These are phyloP conservation scores for Eupeodes latifasciatus DNA, from an alignment of 2,888 invertebrate species.

Conservation along the genomic window DNA sequence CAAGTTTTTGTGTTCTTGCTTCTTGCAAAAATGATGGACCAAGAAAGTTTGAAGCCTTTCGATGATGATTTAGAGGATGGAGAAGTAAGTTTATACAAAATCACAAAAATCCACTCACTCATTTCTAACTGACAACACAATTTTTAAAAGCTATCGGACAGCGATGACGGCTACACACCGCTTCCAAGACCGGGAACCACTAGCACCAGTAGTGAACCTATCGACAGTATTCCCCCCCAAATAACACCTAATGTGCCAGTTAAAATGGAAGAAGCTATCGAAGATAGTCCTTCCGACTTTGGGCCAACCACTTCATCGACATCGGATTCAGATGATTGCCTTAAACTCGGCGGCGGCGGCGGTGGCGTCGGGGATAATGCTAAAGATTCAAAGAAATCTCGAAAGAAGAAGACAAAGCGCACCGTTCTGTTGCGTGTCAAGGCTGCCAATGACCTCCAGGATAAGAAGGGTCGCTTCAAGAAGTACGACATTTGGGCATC, in stretches of 20 bases:
- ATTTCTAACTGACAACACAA: conserved; percentile 39
- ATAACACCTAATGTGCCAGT: conserved; percentile 49
- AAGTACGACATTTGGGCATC: conserved; percentile 92
- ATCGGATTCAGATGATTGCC: conserved; percentile 81
- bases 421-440: conserved; percentile 81
- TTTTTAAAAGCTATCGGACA: conserved; percentile 80
- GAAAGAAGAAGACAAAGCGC: conserved; percentile 79
- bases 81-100: conserved; percentile 85
- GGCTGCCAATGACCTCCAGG: conserved; percentile 67
- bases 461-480: conserved; percentile 85
- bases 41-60: conserved; percentile 86
- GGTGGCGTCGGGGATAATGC: conserved; percentile 60
- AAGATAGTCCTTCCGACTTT: conserved; percentile 80
- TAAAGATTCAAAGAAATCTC: conserved; percentile 77
- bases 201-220: conserved; percentile 54
- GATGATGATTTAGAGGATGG: conserved; percentile 88
- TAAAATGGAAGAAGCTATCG: conserved; percentile 74
- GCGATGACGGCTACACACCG: conserved; percentile 83
- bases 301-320: conserved; percentile 79
- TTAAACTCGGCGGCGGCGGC: conserved; percentile 77
- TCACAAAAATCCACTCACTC: not conserved
- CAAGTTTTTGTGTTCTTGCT: conserved; percentile 13
- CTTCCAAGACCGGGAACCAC: conserved; percentile 80
- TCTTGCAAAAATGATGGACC: conserved; percentile 84
- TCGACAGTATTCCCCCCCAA: conserved; percentile 53